phyloP scores from a whole-genome alignment of 30 jellyfish, hydroid and myxozoan species.

The Hydra vulgaris region DNA sequence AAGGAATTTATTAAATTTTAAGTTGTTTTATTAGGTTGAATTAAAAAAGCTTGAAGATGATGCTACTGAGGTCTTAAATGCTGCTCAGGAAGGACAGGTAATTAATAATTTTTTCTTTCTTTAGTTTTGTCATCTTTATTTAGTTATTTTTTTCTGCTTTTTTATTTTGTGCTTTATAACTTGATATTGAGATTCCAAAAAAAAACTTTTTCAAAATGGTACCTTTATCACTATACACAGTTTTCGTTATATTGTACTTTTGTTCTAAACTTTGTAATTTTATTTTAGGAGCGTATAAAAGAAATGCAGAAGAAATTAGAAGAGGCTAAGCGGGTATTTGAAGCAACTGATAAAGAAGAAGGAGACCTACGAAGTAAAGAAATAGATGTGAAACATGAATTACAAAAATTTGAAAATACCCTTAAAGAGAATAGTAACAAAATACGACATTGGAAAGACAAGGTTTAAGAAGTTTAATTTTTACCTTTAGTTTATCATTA shows the following conservation, averaged over 20 bases:
- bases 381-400: slow-evolving; percentile 68
- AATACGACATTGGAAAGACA: slow-evolving; percentile 53
- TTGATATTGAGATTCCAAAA: no score
- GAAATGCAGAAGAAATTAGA: slow-evolving; percentile 48
- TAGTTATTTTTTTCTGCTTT: no score
- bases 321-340: slow-evolving; percentile 35
- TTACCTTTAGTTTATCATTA: background rate
- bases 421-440: slow-evolving; percentile 48
- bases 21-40: slow-evolving; percentile 48
- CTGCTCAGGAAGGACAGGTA: slow-evolving; percentile 63
- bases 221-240: background rate
- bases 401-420: slow-evolving; percentile 50
- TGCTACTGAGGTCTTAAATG: slow-evolving; percentile 50
- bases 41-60: slow-evolving; percentile 51
- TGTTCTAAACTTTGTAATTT: background rate
- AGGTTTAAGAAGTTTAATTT: slow-evolving; percentile 25
- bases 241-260: background rate
- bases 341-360: slow-evolving; percentile 59
- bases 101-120: background rate
- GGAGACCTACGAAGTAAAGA: slow-evolving; percentile 60
- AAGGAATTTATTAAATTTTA: no score
- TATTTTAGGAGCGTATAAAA: slow-evolving; percentile 41
- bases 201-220: background rate
- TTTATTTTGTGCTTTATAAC: no score
- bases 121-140: no score